Evolutionary conservation across 2,888 invertebrate species (phyloP).

Genomic region (Ichneumoninae sp.): DNA sequence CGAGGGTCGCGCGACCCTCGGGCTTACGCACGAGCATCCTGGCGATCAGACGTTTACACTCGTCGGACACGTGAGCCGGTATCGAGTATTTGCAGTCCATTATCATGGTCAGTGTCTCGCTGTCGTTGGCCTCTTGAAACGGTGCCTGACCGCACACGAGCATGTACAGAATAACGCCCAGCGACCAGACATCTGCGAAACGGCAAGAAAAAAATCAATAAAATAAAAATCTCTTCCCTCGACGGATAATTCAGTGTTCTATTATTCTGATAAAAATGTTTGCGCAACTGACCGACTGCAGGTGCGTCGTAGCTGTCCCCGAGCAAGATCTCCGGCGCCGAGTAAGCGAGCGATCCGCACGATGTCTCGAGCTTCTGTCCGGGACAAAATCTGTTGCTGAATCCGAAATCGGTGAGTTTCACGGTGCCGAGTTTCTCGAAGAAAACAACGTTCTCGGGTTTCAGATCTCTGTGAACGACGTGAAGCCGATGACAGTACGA

Average conservation of each 20-base stretch:
- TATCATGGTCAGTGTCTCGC: constrained; percentile 99
- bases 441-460: constrained; percentile 99
- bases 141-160: constrained; percentile 98
- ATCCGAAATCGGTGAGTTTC: constrained; percentile 99
- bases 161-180: constrained; percentile 99
- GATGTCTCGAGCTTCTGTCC: constrained; percentile 99
- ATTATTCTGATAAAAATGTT: neutral
- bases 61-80: constrained; percentile 93
- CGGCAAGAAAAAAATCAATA: constrained; percentile 17
- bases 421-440: constrained; percentile 98
- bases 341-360: constrained; percentile 99
- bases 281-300: constrained; percentile 92
- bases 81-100: constrained; percentile 99
- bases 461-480: constrained; percentile 96
- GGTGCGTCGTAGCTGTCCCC: constrained; percentile 99
- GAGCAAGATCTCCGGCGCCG: constrained; percentile 98
- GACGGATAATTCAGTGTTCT: neutral
- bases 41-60: constrained; percentile 95
- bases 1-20: constrained; percentile 93
- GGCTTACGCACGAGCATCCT: constrained; percentile 98
- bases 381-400: constrained; percentile 97
- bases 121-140: constrained; percentile 99
- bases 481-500: constrained; percentile 98
- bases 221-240: constrained; percentile 17
- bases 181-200: constrained; percentile 96